A percentile compares a stretch with the other conserved stretches of the same genome.
Conservation (phyloP, 2,888 invertebrate species). For the Nipponacmea schrenckii region DNA sequence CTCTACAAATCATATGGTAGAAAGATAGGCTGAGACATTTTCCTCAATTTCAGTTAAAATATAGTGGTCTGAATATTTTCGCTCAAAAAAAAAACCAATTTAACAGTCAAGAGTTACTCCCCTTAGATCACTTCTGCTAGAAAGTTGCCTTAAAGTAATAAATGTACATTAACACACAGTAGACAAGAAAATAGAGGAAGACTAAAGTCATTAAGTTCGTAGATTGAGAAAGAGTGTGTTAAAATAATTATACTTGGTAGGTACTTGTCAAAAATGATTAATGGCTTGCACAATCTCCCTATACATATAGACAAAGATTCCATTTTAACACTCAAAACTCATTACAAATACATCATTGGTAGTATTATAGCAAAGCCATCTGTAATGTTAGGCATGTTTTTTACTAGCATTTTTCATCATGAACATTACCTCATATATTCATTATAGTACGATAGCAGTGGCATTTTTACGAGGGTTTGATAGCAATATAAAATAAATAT, state of each 20-base stretch:
- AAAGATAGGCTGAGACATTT: too few relatives aligned
- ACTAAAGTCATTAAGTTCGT: not conserved
- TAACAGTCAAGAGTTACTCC: not conserved
- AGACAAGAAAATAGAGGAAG: not conserved
- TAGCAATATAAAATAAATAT: not conserved
- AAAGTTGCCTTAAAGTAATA: too few relatives aligned
- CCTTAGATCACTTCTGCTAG: not conserved
- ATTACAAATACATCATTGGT: not conserved
- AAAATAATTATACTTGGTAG: conserved; percentile 3
- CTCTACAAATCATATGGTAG: too few relatives aligned
- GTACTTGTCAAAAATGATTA: conserved; percentile 6
- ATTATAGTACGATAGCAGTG: not conserved
- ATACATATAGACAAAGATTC: not conserved
- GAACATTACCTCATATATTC: not conserved
- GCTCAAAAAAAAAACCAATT: not conserved
- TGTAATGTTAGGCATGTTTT: too few relatives aligned
- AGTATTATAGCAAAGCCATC: too few relatives aligned
- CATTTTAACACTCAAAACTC: not conserved
- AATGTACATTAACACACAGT: not conserved
- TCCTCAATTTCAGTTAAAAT: too few relatives aligned
- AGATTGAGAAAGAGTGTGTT: not conserved
- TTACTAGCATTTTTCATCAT: too few relatives aligned
- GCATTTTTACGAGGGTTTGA: conserved; percentile 1
- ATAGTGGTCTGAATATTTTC: not conserved
- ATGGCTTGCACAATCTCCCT: not conserved